Conservation (phyloP, 1,140 invertebrate genomes). For the Potamilus streckersoni region DNA sequence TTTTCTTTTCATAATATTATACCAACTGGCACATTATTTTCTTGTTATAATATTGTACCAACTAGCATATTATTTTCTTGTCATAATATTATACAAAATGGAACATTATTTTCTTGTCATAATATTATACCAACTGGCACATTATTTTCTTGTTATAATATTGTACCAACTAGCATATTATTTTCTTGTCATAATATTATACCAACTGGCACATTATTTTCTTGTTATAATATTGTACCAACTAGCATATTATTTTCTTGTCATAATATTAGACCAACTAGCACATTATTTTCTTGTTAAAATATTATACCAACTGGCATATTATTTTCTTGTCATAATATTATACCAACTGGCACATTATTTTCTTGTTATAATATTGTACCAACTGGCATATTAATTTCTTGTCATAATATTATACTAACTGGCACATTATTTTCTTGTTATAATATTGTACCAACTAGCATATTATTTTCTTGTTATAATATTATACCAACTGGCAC, state of each 20-base stretch:
- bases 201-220: neutral
- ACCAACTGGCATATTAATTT: neutral
- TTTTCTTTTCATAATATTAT: neutral
- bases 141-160: neutral
- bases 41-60: too few relatives aligned
- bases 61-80: neutral
- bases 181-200: too few relatives aligned
- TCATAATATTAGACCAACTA: neutral
- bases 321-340: too few relatives aligned
- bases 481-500: neutral
- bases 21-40: too few relatives aligned
- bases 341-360: too few relatives aligned
- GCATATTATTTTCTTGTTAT: too few relatives aligned
- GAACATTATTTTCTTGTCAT: too few relatives aligned
- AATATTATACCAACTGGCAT: neutral
- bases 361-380: too few relatives aligned
- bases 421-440: neutral
- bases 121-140: neutral
- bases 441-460: neutral
- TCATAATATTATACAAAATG: neutral
- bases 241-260: neutral
- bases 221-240: neutral
- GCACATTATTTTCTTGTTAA: too few relatives aligned
- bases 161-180: too few relatives aligned
- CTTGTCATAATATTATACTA: neutral